Evolutionary conservation across 2,113 vertebrate genomes (phyloP).

Genomic region (Brienomyrus longianalis): DNA sequence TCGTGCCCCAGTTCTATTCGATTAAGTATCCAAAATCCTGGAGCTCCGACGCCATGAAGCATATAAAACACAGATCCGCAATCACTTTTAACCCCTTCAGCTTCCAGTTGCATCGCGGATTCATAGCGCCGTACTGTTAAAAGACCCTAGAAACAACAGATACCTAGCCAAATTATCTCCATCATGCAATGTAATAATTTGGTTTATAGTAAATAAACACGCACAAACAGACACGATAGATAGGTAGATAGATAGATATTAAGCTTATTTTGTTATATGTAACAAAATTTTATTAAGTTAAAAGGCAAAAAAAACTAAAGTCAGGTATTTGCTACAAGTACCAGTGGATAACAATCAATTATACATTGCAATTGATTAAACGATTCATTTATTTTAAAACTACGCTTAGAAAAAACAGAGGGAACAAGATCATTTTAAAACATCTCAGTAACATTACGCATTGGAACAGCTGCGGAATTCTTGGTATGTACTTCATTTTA

Average conservation of each 20-base stretch:
- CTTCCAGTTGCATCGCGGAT: background rate
- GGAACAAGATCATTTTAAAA: background rate
- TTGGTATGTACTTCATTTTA: background rate
- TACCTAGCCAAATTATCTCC: background rate
- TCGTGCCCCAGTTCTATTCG: background rate
- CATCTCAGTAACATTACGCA: background rate
- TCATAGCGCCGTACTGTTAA: background rate
- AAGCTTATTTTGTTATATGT: background rate
- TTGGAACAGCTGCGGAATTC: background rate
- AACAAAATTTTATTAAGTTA: background rate
- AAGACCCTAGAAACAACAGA: background rate
- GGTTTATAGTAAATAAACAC: background rate
- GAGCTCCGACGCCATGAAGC: background rate
- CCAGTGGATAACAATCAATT: background rate
- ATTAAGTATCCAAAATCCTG: slow-evolving; percentile 5
- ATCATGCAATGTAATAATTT: background rate
- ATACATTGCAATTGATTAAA: background rate
- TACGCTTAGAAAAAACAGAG: background rate
- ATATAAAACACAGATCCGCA: background rate
- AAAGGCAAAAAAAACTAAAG: background rate
- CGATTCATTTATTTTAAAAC: background rate
- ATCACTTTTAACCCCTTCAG: slow-evolving; percentile 8
- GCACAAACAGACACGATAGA: background rate
- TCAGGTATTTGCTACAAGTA: background rate
- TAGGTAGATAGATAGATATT: background rate